These are phyloP conservation scores for Anabas testudineus DNA, from an alignment of 2,797 vertebrate species.

Conservation along the genomic window DNA sequence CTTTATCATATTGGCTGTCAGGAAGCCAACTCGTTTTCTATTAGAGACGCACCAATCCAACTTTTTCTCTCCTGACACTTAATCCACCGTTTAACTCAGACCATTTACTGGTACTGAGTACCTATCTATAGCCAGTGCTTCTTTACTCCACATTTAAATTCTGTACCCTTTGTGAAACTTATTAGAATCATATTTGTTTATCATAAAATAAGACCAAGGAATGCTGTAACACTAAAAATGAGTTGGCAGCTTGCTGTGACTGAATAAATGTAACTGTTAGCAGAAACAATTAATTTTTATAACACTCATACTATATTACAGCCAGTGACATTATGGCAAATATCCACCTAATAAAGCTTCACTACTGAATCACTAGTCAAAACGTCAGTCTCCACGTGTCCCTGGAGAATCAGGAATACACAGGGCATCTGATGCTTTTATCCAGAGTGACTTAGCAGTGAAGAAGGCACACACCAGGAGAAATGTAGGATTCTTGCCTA, in stretches of 20 bases:
- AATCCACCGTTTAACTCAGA: not conserved
- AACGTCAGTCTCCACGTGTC: no score
- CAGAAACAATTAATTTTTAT: slow-evolving; percentile 28
- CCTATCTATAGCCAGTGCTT: not conserved
- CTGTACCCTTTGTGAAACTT: not conserved
- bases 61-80: not conserved
- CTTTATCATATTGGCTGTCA: slow-evolving; percentile 7
- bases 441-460: no score
- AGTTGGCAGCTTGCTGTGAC: slow-evolving; percentile 9
- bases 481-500: no score
- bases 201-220: slow-evolving; percentile 13
- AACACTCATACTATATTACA: slow-evolving; percentile 37
- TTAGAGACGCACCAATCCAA: not conserved
- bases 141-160: not conserved
- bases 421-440: no score
- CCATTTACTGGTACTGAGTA: not conserved
- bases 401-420: no score
- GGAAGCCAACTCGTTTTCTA: slow-evolving; percentile 14
- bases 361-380: no score
- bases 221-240: slow-evolving; percentile 23
- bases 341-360: no score
- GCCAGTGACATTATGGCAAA: slow-evolving; percentile 18
- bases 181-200: no score
- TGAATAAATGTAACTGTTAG: slow-evolving; percentile 21
- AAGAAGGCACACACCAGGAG: no score